Percentiles rank a stretch among this genome's conserved stretches.
These are phyloP conservation scores for Sinhomidia bicolor DNA, from an alignment of 2,888 invertebrate species.

Conservation along the genomic window DNA sequence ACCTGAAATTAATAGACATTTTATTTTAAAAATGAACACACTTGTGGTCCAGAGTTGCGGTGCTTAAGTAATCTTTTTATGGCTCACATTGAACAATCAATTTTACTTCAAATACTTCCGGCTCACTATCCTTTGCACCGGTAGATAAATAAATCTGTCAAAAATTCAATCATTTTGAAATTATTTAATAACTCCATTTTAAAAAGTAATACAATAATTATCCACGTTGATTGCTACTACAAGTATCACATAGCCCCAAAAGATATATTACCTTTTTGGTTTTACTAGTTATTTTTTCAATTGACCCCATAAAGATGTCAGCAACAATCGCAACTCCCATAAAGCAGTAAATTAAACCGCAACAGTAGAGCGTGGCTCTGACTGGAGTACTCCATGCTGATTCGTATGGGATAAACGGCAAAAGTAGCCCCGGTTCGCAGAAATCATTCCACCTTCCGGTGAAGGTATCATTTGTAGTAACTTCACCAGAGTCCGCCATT, in stretches of 20 bases:
- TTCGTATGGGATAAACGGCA: constrained; percentile 83
- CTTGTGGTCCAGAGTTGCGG: too few species aligned
- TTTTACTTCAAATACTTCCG: constrained; percentile 83
- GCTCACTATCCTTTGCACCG: constrained; percentile 81
- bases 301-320: constrained; percentile 85
- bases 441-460: constrained; percentile 22
- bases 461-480: background rate
- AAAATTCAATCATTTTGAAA: background rate
- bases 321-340: constrained; percentile 85
- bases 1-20: too few species aligned
- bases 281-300: constrained; percentile 84
- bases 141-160: constrained; percentile 78
- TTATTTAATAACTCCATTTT: background rate
- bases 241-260: background rate
- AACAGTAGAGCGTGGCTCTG: constrained; percentile 82
- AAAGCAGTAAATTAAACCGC: constrained; percentile 84
- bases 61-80: too few species aligned
- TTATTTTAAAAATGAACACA: too few species aligned
- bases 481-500: background rate
- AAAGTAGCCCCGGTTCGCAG: constrained; percentile 81
- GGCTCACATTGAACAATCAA: constrained; percentile 66
- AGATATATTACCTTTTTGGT: constrained; percentile 81
- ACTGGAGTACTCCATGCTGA: constrained; percentile 82
- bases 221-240: too few species aligned
- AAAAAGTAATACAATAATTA: background rate